Evolutionary conservation across 2,888 invertebrate genomes (phyloP), one percentile per base, ranked within the genome.

Genomic region (Malacosoma neustria): DNA sequence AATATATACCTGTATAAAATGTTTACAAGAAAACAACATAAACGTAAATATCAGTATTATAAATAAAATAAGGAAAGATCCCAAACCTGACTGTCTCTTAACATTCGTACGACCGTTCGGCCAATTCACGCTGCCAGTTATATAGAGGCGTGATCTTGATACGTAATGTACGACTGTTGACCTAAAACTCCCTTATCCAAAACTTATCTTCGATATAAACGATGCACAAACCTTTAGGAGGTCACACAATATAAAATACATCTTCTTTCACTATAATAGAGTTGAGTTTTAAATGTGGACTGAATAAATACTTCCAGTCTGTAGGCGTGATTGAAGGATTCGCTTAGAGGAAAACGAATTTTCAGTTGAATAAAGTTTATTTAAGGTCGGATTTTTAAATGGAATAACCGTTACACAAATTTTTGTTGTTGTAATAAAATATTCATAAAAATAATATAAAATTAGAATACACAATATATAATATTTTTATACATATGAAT

Each of bases 121-220:
- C 48, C 52, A 46, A 51, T 55, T 48, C 49, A 42, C 49, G 42
- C 42, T 41, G 39, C 40, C 41, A 38, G 40, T 42, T 36, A 44
- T 36, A 40, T 37, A 37, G 41, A 43, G 33, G 39, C 40, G 43
- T 41, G 35, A 42, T 45, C 41, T 32, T 38, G 40, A 38, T 39
- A 36, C 35, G 33, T 41, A 59, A 63, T 67, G 62, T 61, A 70
- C 54, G 59, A 52, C 60, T 61, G 47, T 60, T 64, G 73, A 79
- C 75, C 77, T 74, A 73, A 80, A 75, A 72, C 71, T 65, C 49
- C 37, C 47, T 39, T 47, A 72, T 72, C 67, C 61, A 57, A 68
- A 22, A 73, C 61, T 74, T 79, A 79, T 79, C 72, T 76, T 36
- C 46, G 65, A 70, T 65, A 67, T 68, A 70, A 72, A 70, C 69